Conservation (phyloP, 2,888 invertebrate species). For the Eupithecia dodoneata region DNA sequence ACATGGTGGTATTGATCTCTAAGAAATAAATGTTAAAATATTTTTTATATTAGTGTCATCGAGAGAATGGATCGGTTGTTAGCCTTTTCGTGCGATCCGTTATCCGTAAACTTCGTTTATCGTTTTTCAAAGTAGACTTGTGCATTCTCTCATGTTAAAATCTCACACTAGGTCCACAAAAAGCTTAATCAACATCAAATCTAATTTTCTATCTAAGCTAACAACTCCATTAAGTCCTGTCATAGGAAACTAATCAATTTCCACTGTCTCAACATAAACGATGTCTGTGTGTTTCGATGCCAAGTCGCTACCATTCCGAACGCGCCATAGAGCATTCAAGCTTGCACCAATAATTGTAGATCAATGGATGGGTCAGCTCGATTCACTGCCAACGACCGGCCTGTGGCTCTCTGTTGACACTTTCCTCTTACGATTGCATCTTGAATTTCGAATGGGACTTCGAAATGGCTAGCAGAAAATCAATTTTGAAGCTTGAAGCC, state of each 20-base stretch:
- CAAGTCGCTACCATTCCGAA: constrained; percentile 36
- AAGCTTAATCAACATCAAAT: background rate
- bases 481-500: too few species aligned
- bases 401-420: constrained; percentile 54
- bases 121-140: background rate
- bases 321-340: constrained; percentile 43
- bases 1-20: too few species aligned
- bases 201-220: background rate
- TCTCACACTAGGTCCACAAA: background rate
- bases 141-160: too few species aligned
- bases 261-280: constrained; percentile 11
- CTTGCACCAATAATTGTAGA: constrained; percentile 63
- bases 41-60: too few species aligned
- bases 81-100: background rate
- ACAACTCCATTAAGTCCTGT: background rate
- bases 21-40: too few species aligned
- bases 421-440: constrained; percentile 38
- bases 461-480: background rate
- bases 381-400: constrained; percentile 58
- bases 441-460: constrained; percentile 26
- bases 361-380: constrained; percentile 59
- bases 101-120: background rate
- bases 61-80: background rate
- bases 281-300: constrained; percentile 8
- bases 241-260: constrained; percentile 15